Evolutionary conservation across 2,888 invertebrate species (phyloP), one percentile per base, ranked within the genome.

Genomic region (Lithophane socia): DNA sequence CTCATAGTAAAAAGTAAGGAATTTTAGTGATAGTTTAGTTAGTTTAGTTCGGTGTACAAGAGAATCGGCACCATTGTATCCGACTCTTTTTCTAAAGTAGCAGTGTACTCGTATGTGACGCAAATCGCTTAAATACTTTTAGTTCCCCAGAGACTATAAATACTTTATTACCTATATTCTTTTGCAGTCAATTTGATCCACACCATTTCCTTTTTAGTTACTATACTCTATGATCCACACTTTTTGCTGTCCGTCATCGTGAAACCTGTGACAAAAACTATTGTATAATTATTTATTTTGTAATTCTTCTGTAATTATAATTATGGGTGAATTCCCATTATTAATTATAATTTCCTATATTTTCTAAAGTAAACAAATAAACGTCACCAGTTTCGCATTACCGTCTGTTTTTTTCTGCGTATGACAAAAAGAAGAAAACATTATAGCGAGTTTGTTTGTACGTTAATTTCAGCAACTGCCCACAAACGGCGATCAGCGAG

Each of bases 401-500:
- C 9, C 21, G 3, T 21, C 21, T n/a, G 21, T 21, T 21, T n/a
- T 56, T 56, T 1, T 56, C 24, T 56, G 18, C 24, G 44, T 47
- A 12, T 24, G 66, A 24, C 24, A 13, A 18, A 24, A 24, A 66
- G 7, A 18, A 18, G n/a, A 65, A 7, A 8, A 47, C 4, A 24
- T 37, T 29, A 13, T 13, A 8, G 37, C 7, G 5, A 0, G 16
- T 16, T 16, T 18, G 12, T n/a, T 67, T 16, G 8, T 8, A 8
- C 54, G 0, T 16, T 29, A 8, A 21, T 82, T 93, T 0, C 92
- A 96, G 96, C 83, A 99, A 99, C 93, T 99, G 99, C 92, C 97
- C 92, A 1, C 85, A 91, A 1, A 98, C 88, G 95, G 98, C 91
- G 91, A 97, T 84, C 90, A 97, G 86, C 74, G 99, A 90, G 98